Percentiles rank a stretch among this genome's conserved stretches.
Conservation (phyloP, 2,797 vertebrate genomes). For the Epinephelus coioides region DNA sequence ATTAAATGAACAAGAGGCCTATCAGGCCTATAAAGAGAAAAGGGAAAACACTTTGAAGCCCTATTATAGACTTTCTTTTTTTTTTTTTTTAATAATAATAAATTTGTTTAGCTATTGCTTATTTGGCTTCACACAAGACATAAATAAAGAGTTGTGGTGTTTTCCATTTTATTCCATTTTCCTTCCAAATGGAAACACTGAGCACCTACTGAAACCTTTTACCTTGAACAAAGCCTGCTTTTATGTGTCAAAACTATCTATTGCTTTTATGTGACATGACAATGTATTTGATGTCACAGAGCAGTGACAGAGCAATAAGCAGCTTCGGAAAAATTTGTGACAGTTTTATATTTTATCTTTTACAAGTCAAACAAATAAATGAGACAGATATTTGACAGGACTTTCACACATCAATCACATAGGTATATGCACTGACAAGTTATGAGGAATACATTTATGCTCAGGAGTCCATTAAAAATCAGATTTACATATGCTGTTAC, state of each 20-base stretch:
- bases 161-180: background rate
- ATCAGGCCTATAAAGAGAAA: background rate
- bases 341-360: slow-evolving; percentile 9
- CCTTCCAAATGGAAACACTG: background rate
- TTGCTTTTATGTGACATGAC: slow-evolving; percentile 13
- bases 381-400: slow-evolving; percentile 21
- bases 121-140: background rate
- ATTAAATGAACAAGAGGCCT: background rate
- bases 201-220: slow-evolving; percentile 3
- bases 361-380: slow-evolving; percentile 6
- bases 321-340: slow-evolving; percentile 20
- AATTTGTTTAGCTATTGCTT: background rate
- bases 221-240: slow-evolving; percentile 10
- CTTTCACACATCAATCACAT: slow-evolving; percentile 1
- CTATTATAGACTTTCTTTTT: background rate
- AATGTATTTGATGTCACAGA: slow-evolving; percentile 32
- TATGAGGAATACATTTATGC: background rate
- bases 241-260: slow-evolving; percentile 13
- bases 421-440: background rate
- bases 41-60: background rate
- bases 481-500: background rate
- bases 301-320: slow-evolving; percentile 26
- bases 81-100: background rate
- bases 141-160: background rate
- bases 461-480: background rate